Percentiles rank a stretch among this genome's conserved stretches.
Conservation (phyloP, 2,888 invertebrate species). For the Mechanitis mazaeus region DNA sequence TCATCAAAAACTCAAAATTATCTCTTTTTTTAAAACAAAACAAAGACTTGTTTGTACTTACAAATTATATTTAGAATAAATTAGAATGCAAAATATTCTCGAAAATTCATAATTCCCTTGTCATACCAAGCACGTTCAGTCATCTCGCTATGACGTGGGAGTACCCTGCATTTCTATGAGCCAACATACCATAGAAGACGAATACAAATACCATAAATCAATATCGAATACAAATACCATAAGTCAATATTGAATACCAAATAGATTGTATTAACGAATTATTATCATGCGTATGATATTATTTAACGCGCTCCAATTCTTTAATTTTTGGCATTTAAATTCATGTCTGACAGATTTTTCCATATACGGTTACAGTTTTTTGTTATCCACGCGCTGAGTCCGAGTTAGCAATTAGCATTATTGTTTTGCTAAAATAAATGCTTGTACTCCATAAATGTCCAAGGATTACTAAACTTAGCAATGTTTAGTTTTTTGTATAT, state of each 20-base stretch:
- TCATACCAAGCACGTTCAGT: slow-evolving; percentile 37
- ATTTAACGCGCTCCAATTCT: no score
- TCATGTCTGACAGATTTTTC: slow-evolving; percentile 37
- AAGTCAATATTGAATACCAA: no score
- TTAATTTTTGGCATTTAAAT: no score
- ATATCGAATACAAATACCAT: no score
- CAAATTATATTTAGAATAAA: slow-evolving; percentile 8
- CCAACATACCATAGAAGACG: no score
- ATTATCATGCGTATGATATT: no score
- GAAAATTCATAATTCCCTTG: slow-evolving; percentile 38
- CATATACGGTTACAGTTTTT: slow-evolving; percentile 49
- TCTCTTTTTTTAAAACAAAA: not conserved
- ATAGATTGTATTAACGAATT: no score
- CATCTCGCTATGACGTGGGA: slow-evolving; percentile 38
- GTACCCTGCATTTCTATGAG: slow-evolving; percentile 20
- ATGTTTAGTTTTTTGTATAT: slow-evolving; percentile 12
- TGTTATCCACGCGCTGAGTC: slow-evolving; percentile 48
- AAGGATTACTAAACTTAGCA: slow-evolving; percentile 8
- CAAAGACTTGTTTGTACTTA: slow-evolving; percentile 1
- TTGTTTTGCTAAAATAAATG: slow-evolving; percentile 25
- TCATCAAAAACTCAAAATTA: not conserved
- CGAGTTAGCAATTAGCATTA: slow-evolving; percentile 54
- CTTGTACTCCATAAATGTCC: slow-evolving; percentile 20
- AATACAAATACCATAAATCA: no score
- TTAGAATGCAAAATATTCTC: slow-evolving; percentile 32